Evolutionary conservation across 37 sponge, comb jelly and placozoan species (phyloP).

Genomic region (Cliona cf. orientalis): DNA sequence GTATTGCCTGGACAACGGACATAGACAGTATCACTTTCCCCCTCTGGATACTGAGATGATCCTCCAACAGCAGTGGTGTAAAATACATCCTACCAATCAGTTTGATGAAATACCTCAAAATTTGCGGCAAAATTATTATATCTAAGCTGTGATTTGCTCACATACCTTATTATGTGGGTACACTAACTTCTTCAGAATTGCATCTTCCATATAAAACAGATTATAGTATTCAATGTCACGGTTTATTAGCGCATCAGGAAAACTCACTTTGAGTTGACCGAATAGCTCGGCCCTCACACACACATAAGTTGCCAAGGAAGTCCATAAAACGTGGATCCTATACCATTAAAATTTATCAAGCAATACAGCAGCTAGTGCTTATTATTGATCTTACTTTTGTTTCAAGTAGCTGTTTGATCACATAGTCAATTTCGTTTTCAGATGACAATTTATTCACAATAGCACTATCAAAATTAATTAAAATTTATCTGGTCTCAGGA

Average conservation of each 20-base stretch:
- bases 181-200: constrained; percentile 26
- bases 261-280: constrained; percentile 57
- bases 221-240: no score
- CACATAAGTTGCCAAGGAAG: constrained; percentile 70
- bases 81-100: constrained; percentile 22
- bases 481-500: no score
- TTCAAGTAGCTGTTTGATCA: constrained; percentile 10
- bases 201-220: no score
- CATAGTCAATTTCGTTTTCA: constrained; percentile 8
- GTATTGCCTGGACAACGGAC: neutral
- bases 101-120: no score
- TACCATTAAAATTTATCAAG: no score
- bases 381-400: constrained; percentile 35
- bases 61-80: constrained; percentile 13
- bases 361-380: no score
- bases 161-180: constrained; percentile 8
- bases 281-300: constrained; percentile 63
- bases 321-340: constrained; percentile 69
- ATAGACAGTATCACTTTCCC: neutral
- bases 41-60: neutral
- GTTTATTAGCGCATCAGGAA: no score
- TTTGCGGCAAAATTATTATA: neutral
- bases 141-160: no score
- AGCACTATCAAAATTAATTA: no score
- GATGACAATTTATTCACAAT: constrained; percentile 50